phyloP scores from a whole-genome alignment of 2,888 invertebrate genomes.

The Cephonodes hylas region DNA sequence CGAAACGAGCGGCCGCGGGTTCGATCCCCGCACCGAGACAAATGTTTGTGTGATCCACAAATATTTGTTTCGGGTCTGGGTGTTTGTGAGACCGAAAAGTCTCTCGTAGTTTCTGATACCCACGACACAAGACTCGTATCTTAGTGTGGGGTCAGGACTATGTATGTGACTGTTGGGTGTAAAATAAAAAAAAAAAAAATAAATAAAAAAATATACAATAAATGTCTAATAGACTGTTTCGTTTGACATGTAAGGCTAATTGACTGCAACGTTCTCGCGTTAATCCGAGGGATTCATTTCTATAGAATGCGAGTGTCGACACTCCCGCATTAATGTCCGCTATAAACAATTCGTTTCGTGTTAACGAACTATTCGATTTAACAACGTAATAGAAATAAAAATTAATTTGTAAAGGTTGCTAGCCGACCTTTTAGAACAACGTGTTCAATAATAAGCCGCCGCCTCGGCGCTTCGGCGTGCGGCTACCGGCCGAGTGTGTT shows the following conservation, averaged over 20 bases:
- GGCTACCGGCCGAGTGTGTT: constrained; percentile 19
- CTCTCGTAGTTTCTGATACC: too few relatives aligned
- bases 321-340: constrained; percentile 63
- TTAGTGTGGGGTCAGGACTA: too few relatives aligned
- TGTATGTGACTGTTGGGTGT: too few relatives aligned
- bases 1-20: too few relatives aligned
- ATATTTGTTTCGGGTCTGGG: too few relatives aligned
- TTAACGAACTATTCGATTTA: constrained; percentile 61
- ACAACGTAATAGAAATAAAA: constrained; percentile 59
- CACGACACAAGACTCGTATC: too few relatives aligned
- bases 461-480: constrained; percentile 14
- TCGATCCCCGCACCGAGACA: too few relatives aligned
- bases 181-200: too few relatives aligned
- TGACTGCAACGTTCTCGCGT: constrained; percentile 20
- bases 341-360: constrained; percentile 72
- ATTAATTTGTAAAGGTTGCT: constrained; percentile 60
- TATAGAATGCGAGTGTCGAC: constrained; percentile 62
- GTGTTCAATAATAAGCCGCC: constrained; percentile 26
- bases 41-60: too few relatives aligned
- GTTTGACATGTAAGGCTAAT: neutral
- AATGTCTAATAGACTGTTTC: neutral
- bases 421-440: constrained; percentile 45
- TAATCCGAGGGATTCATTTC: constrained; percentile 44
- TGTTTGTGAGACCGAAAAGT: too few relatives aligned
- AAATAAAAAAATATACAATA: neutral